A percentile compares a stretch with the other conserved stretches of the same genome.
Evolutionary conservation across 1,140 invertebrate species (phyloP).

Genomic region (honey bee (Apis mellifera)): DNA sequence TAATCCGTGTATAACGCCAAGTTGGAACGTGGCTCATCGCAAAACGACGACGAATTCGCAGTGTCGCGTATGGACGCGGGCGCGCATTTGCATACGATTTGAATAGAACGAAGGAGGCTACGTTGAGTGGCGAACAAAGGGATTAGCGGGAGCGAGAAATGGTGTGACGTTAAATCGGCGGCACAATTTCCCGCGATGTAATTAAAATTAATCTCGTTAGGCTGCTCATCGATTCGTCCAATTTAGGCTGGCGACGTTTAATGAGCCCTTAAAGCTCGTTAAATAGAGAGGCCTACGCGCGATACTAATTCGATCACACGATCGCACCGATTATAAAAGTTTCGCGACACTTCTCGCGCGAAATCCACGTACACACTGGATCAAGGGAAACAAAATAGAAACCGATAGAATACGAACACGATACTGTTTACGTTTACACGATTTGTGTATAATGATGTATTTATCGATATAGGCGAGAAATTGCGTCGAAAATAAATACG

Average conservation of each 20-base stretch:
- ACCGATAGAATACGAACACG: too few species aligned
- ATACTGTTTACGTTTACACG: too few species aligned
- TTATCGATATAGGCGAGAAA: too few species aligned
- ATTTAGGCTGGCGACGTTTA: slow-evolving; percentile 2
- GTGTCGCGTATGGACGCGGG: background rate
- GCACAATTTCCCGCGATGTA: background rate
- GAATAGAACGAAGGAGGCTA: slow-evolving; percentile 18
- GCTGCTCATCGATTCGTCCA: background rate
- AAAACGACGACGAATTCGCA: background rate
- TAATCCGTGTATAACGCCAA: too few species aligned
- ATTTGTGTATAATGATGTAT: too few species aligned
- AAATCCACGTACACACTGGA: background rate
- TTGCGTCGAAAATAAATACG: too few species aligned
- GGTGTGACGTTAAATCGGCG: background rate
- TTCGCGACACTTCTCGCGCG: background rate
- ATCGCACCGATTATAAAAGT: background rate
- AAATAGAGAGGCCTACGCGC: background rate
- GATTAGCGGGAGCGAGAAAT: background rate
- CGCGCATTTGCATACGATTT: slow-evolving; percentile 46
- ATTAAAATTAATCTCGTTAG: slow-evolving; percentile 31
- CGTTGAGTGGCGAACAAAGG: background rate
- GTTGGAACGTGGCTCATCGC: too few species aligned
- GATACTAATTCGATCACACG: background rate
- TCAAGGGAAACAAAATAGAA: too few species aligned
- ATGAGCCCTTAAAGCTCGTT: background rate